These are phyloP conservation scores for Acleris literana DNA, from an alignment of 2,888 invertebrate species.

Conservation along the genomic window DNA sequence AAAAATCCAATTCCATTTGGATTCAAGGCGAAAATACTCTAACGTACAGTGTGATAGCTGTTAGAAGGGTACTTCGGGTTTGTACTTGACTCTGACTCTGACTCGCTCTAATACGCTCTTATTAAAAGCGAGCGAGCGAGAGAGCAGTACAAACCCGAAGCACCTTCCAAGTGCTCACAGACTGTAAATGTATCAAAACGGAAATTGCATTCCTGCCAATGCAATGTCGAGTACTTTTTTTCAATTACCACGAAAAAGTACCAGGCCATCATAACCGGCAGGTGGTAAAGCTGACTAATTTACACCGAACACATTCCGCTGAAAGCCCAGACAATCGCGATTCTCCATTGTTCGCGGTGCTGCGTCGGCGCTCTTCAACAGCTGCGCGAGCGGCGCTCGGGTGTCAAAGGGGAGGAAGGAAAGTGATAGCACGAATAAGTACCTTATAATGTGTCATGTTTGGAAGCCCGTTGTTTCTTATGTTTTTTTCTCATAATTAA, in stretches of 20 bases:
- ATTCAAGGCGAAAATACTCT: too few species aligned
- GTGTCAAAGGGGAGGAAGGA: slow-evolving; percentile 23
- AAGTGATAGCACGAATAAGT: not conserved
- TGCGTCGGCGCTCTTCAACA: slow-evolving; percentile 33
- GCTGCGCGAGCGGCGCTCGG: slow-evolving; percentile 35
- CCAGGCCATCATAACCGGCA: slow-evolving; percentile 21
- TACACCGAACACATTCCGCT: slow-evolving; percentile 41
- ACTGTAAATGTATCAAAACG: too few species aligned
- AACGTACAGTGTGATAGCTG: too few species aligned
- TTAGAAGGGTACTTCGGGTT: too few species aligned
- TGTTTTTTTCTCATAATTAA: too few species aligned
- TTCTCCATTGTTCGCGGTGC: slow-evolving; percentile 28
- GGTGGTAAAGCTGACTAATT: slow-evolving; percentile 45
- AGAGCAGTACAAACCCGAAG: too few species aligned
- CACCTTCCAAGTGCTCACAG: not conserved
- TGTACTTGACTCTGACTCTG: too few species aligned
- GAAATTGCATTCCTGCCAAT: not conserved
- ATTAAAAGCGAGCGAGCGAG: too few species aligned
- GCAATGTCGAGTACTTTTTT: not conserved
- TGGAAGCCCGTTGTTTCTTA: too few species aligned
- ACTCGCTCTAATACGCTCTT: too few species aligned
- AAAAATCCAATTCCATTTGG: too few species aligned
- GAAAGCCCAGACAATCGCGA: slow-evolving; percentile 37
- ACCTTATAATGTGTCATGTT: not conserved
- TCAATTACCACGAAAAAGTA: slow-evolving; percentile 17